Evolutionary conservation across 2,888 invertebrate species (phyloP).

Genomic region (Biston stratarius): DNA sequence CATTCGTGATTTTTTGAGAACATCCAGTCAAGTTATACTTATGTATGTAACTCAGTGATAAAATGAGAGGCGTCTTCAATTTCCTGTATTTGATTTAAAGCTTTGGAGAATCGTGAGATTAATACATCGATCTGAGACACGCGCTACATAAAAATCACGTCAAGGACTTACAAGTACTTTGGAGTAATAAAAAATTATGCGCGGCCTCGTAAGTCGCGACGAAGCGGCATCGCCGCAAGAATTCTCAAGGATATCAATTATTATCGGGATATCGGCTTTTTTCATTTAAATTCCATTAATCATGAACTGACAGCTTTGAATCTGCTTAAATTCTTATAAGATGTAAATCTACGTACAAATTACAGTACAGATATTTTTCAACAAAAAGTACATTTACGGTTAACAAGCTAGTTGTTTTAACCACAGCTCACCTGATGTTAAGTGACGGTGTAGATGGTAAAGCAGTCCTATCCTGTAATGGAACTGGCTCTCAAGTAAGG

Average conservation of each 20-base stretch:
- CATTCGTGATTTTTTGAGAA: no score
- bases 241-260: slow-evolving; percentile 33
- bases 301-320: slow-evolving; percentile 15
- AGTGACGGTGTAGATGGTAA: no score
- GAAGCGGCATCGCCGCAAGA: slow-evolving; percentile 17
- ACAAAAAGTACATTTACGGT: background rate
- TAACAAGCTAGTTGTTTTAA: no score
- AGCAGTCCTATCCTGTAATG: no score
- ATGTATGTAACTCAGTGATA: no score
- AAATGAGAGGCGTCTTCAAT: no score
- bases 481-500: no score
- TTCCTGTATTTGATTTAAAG: no score
- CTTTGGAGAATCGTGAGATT: no score
- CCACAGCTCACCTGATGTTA: no score
- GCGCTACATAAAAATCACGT: background rate
- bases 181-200: slow-evolving; percentile 11
- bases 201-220: slow-evolving; percentile 36
- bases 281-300: slow-evolving; percentile 31
- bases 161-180: slow-evolving; percentile 5
- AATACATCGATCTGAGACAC: background rate
- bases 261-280: slow-evolving; percentile 28
- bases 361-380: background rate
- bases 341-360: background rate
- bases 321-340: background rate
- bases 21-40: no score